phyloP scores from a whole-genome alignment of 2,797 vertebrate species.

The Tapirus indicus region DNA sequence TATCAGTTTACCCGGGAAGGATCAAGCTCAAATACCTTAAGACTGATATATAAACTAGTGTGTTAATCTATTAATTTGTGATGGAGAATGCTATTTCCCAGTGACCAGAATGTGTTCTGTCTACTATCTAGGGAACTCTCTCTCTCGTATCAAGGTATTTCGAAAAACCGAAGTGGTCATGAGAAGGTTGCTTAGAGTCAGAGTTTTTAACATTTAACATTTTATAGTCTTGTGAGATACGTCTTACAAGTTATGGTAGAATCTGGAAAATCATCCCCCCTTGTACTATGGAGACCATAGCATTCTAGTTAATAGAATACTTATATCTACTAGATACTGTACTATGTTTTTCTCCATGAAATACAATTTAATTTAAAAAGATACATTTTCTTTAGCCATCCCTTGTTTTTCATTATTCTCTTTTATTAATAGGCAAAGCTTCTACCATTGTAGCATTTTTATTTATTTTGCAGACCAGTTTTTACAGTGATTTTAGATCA shows the following conservation, averaged over 20 bases:
- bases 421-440: neutral
- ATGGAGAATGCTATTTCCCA: neutral
- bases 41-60: neutral
- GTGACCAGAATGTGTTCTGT: constrained; percentile 17
- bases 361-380: constrained; percentile 46
- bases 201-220: neutral
- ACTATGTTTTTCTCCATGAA: neutral
- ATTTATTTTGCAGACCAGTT: constrained; percentile 28
- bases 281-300: neutral
- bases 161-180: constrained; percentile 12
- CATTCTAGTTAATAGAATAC: neutral
- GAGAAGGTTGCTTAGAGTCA: neutral
- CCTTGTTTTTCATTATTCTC: neutral
- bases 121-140: neutral
- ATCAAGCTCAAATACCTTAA: constrained; percentile 33
- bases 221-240: neutral
- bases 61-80: constrained; percentile 45
- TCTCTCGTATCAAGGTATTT: neutral
- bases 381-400: neutral
- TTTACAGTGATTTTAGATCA: constrained; percentile 26
- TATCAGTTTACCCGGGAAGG: neutral
- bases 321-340: neutral
- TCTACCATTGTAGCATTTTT: neutral
- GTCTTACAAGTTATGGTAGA: neutral
- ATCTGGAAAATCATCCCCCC: constrained; percentile 18